These are phyloP conservation scores for Acomys russatus DNA, from an alignment of 2,797 vertebrate species.

Conservation along the genomic window DNA sequence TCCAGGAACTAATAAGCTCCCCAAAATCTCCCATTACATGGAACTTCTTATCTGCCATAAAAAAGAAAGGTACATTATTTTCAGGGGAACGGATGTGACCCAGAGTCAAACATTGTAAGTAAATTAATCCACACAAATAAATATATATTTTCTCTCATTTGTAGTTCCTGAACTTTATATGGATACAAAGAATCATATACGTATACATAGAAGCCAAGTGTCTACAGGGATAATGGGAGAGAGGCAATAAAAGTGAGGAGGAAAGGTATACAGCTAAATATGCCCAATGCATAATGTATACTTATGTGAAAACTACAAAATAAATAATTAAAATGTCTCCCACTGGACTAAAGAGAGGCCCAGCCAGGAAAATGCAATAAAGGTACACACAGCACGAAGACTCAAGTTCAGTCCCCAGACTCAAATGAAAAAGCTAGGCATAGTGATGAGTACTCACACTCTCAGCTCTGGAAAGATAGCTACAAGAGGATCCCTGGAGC, in stretches of 20 bases:
- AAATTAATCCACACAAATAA: neutral
- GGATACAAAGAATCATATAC: neutral
- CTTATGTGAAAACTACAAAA: neutral
- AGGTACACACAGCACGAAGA: rapidly evolving
- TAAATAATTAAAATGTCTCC: neutral
- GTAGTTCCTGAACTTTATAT: neutral
- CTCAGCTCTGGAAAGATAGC: neutral
- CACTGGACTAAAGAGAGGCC: neutral
- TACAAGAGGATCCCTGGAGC: neutral
- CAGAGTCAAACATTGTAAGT: neutral
- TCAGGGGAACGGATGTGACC: neutral
- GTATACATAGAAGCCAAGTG: neutral
- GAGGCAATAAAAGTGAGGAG: neutral
- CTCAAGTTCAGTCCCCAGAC: neutral
- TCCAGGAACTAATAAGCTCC: neutral
- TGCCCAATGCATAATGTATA: neutral
- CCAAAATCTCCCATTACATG: neutral
- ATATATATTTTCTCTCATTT: neutral
- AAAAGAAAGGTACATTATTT: neutral
- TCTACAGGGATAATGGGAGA: neutral
- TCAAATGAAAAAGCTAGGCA: neutral
- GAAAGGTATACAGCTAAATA: neutral
- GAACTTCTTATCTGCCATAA: too few species aligned
- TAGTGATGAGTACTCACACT: neutral
- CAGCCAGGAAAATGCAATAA: neutral